These are phyloP conservation scores for Cavia aperea DNA, from an alignment of 2,113 vertebrate species.

Conservation along the genomic window DNA sequence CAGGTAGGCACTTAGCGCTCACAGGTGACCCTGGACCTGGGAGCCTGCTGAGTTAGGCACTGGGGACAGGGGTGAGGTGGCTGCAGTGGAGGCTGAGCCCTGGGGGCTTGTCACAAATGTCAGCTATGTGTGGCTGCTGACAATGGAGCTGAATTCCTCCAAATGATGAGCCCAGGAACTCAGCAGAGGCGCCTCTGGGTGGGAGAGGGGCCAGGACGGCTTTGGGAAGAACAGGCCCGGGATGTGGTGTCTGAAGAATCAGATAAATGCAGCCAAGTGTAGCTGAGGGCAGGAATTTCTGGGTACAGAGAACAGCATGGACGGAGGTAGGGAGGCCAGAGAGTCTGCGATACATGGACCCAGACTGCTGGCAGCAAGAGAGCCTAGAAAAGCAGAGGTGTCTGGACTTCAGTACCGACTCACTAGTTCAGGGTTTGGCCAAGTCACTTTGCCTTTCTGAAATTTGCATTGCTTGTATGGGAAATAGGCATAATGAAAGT, in stretches of 20 bases:
- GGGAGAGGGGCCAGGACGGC: not conserved
- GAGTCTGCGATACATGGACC: not conserved
- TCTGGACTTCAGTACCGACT: not conserved
- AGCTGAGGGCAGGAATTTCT: rapidly evolving
- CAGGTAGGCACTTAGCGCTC: not conserved
- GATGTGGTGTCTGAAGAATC: not conserved
- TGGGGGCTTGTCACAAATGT: not conserved
- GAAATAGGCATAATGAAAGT: not conserved
- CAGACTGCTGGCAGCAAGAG: not conserved
- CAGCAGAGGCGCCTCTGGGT: not conserved
- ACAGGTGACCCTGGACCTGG: rapidly evolving
- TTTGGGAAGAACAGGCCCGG: not conserved
- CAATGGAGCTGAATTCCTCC: not conserved
- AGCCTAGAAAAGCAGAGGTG: not conserved
- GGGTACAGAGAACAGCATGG: no score
- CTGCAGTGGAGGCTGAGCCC: not conserved
- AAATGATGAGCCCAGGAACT: not conserved
- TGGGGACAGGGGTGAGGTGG: no score
- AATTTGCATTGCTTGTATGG: not conserved
- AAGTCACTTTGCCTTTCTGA: not conserved
- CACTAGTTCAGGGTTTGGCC: not conserved
- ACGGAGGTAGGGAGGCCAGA: not conserved
- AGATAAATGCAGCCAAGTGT: not conserved
- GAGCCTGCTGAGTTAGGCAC: not conserved
- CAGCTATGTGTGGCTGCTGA: not conserved